Conservation (phyloP, 2,797 vertebrate genomes). For the Hapalemur alaotrensis region DNA sequence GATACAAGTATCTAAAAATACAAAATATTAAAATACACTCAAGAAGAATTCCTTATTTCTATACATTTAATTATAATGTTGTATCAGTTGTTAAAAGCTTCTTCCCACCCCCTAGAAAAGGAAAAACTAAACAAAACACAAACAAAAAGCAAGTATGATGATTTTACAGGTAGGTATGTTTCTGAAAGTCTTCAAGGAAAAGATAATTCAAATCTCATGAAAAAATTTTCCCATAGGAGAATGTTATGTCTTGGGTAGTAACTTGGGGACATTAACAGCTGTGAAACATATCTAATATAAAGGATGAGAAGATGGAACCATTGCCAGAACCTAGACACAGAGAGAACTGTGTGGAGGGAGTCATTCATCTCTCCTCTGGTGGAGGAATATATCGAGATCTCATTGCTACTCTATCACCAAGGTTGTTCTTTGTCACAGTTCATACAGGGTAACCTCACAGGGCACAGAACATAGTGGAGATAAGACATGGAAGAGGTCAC, state of each 20-base stretch:
- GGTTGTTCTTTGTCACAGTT: not conserved
- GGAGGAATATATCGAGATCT: not conserved
- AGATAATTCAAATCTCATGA: not conserved
- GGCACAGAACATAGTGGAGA: not conserved
- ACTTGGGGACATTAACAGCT: not conserved
- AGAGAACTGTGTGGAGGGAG: not conserved
- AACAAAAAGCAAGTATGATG: not conserved
- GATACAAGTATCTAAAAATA: not conserved
- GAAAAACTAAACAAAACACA: not conserved
- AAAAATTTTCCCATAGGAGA: not conserved
- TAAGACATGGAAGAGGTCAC: not conserved
- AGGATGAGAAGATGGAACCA: not conserved
- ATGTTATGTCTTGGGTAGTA: not conserved
- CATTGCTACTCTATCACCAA: not conserved
- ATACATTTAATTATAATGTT: not conserved
- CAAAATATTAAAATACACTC: not conserved
- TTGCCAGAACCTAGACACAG: not conserved
- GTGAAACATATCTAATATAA: not conserved
- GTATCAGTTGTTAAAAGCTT: not conserved
- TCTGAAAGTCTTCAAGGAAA: not conserved
- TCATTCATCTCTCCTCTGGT: not conserved
- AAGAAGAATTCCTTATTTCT: not conserved
- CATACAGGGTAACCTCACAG: not conserved
- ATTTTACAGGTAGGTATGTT: not conserved
- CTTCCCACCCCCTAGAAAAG: not conserved